Evolutionary conservation across 2,113 vertebrate species (phyloP), one percentile per base, ranked within the genome.

Genomic region (Corynorhinus townsendii): DNA sequence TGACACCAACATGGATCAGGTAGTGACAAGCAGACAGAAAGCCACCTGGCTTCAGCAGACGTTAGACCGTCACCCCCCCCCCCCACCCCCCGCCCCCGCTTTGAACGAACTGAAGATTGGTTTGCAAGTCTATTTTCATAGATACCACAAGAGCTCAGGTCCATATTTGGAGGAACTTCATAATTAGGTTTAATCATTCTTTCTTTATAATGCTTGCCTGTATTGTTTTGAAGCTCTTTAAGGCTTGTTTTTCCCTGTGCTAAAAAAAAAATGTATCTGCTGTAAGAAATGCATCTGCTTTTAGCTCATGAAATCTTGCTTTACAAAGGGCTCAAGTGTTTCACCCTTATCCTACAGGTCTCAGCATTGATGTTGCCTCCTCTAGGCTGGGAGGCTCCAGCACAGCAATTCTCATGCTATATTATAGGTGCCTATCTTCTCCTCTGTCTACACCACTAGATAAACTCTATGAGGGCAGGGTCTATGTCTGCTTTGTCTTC

Each of bases 341-440:
- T 68, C 64, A 66, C 64, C 64, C 30, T 59, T 45, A 66, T 16
- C 12, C 76, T 80, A 7, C 14, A 79, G 56, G 76, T 72, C 19
- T 66, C 45, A n/a, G 28, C 8, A 45, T 17, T 64, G 20, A 24
- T 3, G 7, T 5, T 15, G 38, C 47, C 68, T 87, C 76, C 71
- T 77, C 1, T 62, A 15, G 40, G 28, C 14, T 5, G 15, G 35
- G 7, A 83, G 47, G 24, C n/a, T 30, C 9, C 30, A 30, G 7
- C 12, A 9, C 1, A 49, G 73, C 24, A 26, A 6, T 54, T 83
- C 19, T 92, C 17, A 26, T 15, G 30, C 11, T 28, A 11, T 77
- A 1, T 56, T 47, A 30, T 1, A 69, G 49, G 26, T 14, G 2
- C 30, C 56, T 56, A 0, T 38, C 45, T 52, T 86, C 52, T 56